Conservation (phyloP, 2,797 vertebrate species). For the Hippoglossus hippoglossus region DNA sequence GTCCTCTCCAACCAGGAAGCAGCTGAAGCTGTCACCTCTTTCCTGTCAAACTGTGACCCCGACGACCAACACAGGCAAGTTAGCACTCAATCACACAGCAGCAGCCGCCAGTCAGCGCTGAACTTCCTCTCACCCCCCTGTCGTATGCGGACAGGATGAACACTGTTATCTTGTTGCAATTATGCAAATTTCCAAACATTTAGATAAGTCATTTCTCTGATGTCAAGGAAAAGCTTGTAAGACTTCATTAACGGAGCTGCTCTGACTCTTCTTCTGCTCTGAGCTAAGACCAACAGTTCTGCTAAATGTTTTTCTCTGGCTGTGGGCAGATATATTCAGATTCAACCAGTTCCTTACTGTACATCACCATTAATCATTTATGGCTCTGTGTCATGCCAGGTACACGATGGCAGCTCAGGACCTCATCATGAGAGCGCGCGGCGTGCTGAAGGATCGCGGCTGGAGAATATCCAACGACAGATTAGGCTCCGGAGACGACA, state of each 20-base stretch:
- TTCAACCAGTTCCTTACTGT: neutral
- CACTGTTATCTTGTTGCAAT: constrained; percentile 41
- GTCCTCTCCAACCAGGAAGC: constrained; percentile 97
- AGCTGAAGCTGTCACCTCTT: constrained; percentile 91
- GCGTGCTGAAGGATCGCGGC: constrained; percentile 94
- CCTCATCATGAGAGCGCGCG: constrained; percentile 95
- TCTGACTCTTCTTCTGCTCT: too few species aligned
- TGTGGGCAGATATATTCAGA: neutral
- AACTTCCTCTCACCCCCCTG: constrained; percentile 61
- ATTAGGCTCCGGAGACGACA: constrained; percentile 97
- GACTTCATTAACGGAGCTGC: too few species aligned
- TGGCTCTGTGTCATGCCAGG: constrained; percentile 74
- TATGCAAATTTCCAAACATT: constrained; percentile 59
- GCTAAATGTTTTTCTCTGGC: neutral
- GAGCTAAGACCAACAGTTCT: neutral
- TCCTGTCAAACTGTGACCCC: constrained; percentile 96
- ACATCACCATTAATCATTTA: constrained; percentile 6
- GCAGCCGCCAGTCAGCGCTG: constrained; percentile 37
- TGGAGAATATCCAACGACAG: constrained; percentile 96
- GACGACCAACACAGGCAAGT: constrained; percentile 95
- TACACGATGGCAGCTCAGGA: constrained; percentile 98
- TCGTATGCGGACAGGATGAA: constrained; percentile 37
- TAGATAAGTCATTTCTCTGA: constrained; percentile 26
- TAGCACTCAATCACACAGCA: constrained; percentile 36
- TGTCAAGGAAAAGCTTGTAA: too few species aligned